Base-by-base conservation (phyloP, 2,888 invertebrate species). In the Mylabris sibirica region DNA sequence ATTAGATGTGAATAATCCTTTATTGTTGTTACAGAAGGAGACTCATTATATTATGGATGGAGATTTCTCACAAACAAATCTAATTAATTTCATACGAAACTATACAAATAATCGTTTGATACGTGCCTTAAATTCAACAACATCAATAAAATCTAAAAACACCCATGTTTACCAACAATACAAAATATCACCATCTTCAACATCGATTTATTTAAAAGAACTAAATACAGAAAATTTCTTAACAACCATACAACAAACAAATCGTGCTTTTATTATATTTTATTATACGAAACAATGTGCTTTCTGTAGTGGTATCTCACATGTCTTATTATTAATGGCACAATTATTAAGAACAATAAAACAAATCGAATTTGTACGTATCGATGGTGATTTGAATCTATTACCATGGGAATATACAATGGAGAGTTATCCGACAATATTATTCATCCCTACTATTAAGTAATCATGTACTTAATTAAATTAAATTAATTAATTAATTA, bases 341-440 rank as follows among this genome's bases (percentile, higher is more conserved):
- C 88, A 90, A 78, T 88, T 90, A 82, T 87, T 90, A 72, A 80
- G 86, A 69, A 79, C 86, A 77, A 83, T 88, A 75, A 85, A 88
- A 74, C 84, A 87, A 71, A 75, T 91, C 6, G 78, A 84, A 68
- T 91, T 92, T 76, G 89, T 90, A 24, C 87, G 93, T 20, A 90
- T 97, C 44, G 94, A 97, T 86, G 94, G 92, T 22, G 91, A 92
- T 78, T 87, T 89, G 0, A 96, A 97, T 87, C 94, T 95, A 85
- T 87, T 97, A 75, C 93, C 95, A 0, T 96, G 96, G 95, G 90
- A 93, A 82, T 93, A 90, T 83, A 93, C 92, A 57, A 93, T 93
- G 87, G 90, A 92, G 72, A 86, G 86, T 64, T 92, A 92, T 84
- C 97, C 97, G 17, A 90, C 93, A 0, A 87, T 97, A 59, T 85